These are phyloP conservation scores for Drosophila ustulata DNA, from an alignment of 2,888 invertebrate genomes.

Conservation along the genomic window DNA sequence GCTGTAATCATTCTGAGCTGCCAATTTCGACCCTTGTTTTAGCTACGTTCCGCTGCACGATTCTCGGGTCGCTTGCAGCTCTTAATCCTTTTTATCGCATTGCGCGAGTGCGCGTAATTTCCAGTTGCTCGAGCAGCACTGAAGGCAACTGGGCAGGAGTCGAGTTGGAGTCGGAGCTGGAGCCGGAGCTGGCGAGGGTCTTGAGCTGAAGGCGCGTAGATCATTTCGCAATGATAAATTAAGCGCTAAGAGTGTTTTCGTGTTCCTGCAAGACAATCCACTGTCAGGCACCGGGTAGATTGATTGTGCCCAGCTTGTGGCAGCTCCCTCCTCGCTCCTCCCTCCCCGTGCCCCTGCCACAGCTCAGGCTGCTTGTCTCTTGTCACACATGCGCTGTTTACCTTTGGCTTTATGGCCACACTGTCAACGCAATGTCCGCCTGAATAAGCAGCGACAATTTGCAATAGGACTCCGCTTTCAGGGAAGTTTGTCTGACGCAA, in stretches of 20 bases:
- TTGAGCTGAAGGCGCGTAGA: constrained; percentile 64
- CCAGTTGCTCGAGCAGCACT: constrained; percentile 41
- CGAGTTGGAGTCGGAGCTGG: constrained; percentile 5
- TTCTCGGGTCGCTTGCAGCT: constrained; percentile 51
- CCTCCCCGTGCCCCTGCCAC: constrained; percentile 1
- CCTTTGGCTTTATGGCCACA: constrained; percentile 59
- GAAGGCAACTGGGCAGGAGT: constrained; percentile 26
- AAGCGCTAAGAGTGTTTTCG: constrained; percentile 84
- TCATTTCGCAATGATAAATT: constrained; percentile 84
- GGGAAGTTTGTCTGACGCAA: constrained; percentile 63
- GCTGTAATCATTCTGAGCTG: constrained; percentile 70
- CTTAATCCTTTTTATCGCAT: constrained; percentile 82
- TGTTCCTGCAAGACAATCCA: constrained; percentile 84
- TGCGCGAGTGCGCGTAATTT: constrained; percentile 59
- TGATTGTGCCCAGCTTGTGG: constrained; percentile 76
- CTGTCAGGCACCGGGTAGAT: constrained; percentile 82
- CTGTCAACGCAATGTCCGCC: constrained; percentile 74
- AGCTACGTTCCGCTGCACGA: constrained; percentile 51
- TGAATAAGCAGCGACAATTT: constrained; percentile 68
- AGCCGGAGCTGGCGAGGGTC: constrained; percentile 17
- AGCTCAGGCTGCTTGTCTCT: constrained; percentile 1
- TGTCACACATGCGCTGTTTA: constrained; percentile 55
- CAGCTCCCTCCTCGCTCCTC: constrained; percentile 13
- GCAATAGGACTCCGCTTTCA: constrained; percentile 69
- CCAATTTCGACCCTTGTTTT: constrained; percentile 65